Evolutionary conservation across 2,888 invertebrate genomes (phyloP), one percentile per base, ranked within the genome.

Genomic region (Cyclophora punctaria): DNA sequence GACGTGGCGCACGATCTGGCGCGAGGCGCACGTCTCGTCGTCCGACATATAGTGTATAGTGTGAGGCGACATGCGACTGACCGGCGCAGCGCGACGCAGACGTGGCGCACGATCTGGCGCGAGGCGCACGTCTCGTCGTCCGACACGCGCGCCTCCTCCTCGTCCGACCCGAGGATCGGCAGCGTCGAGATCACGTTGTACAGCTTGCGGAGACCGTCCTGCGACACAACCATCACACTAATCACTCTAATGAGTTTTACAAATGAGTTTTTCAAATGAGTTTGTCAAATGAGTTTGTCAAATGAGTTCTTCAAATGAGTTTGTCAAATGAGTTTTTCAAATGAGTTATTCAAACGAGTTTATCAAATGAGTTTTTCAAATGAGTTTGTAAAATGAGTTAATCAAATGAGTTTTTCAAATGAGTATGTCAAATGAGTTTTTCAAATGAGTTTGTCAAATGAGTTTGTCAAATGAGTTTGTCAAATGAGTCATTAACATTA

Each of bases 141-240:
- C 37, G 86, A 80, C 33, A 87, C 84, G 2, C 80, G 68, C 2
- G 83, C 72, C 60, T 84, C 85, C 52, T 87, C 87, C 47, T 94
- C 94, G 48, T 94, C 93, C 7, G 93, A 91, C n/a, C 94, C 93
- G 48, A 93, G 87, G 57, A 98, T 95, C 7, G 96, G 94, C 49
- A 98, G 89, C 0, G 97, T 97, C 37, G 97, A 90, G 75, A 96
- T 95, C 70, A 98, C 96, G 90, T 99, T 99, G 81, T 96, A 96
- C 2, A 99, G 88, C 75, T 96, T 96, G 7, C 99, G 89, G 3
- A 99, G 89, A 0, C 99, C 99, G 80, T 99, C 98, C 83, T 96
- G 60, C 2, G 46, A 45, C n/a, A 47, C 20, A 20, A 20, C 20
- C 20, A 20, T 20, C 20, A 20, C 20, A 20, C 20, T 20, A 20